Base-by-base conservation (phyloP, 2,888 invertebrate genomes). In the Nomada fabriciana region DNA sequence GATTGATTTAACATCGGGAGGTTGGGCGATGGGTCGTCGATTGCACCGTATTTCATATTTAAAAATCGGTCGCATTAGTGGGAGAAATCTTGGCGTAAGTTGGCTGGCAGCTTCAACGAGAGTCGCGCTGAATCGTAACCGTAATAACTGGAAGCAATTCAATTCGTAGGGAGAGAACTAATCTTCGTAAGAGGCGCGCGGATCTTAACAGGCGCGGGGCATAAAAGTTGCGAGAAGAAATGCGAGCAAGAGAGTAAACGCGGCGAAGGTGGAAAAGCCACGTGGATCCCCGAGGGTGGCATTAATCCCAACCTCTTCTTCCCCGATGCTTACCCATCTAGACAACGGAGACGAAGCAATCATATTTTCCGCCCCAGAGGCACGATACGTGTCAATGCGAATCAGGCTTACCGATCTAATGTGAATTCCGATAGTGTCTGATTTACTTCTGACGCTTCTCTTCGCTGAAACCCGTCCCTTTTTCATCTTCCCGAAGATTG, bases 371-470 rank as follows among this genome's bases (percentile, higher is more conserved):
- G 91, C 92, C 93, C 93, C 93, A 92, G 80, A 93, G 93, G 93
- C 93, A 91, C 92, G 92, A 94, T 94, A 93, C 92, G 91, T 91
- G 93, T 93, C 93, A 92, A 93, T 93, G 91, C 91, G 93, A 93
- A 94, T 93, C 94, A 93, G 91, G 89, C 93, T 93, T 91, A 91
- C 92, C 90, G 93, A 94, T 93, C 93, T 93, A 93, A 94, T 92
- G 91, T 89, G 91, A 90, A 93, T 92, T 91, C 89, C 92, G 91
- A 93, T 93, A 93, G 89, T 87, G 91, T 89, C 92, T 91, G 93
- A 93, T 93, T 94, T 93, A 90, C 91, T 91, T 87, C 83, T 75
- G 84, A 42, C 82, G 76, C 55, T 64, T 20, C 68, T 76, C 68
- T 60, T 20, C 64, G 42, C 50, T 36, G 57, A 65, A 57, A 77